Percentiles rank a stretch among this genome's conserved stretches.
These are phyloP conservation scores for Grantiella picta DNA, from an alignment of 2,113 vertebrate species.

Conservation along the genomic window DNA sequence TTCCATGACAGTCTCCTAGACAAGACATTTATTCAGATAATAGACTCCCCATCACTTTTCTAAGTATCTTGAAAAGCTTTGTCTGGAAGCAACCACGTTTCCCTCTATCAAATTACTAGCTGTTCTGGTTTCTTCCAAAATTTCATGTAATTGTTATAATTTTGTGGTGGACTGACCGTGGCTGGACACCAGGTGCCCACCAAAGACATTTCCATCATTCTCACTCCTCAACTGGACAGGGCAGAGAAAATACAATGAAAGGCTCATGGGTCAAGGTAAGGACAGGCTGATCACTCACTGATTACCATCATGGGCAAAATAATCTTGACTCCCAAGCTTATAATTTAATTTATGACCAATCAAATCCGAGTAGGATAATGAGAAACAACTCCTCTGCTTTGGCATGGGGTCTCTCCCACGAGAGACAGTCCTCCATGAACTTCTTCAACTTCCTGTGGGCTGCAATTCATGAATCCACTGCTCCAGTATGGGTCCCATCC, in stretches of 20 bases:
- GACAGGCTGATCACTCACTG: background rate
- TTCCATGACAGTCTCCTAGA: background rate
- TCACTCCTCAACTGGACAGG: background rate
- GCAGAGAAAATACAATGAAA: background rate
- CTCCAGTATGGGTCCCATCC: background rate
- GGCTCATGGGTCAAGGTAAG: background rate
- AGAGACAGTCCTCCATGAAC: background rate
- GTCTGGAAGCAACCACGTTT: background rate
- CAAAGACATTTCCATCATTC: background rate
- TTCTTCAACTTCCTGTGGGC: background rate
- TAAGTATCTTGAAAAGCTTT: background rate
- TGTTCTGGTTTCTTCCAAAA: background rate
- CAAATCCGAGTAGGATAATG: background rate
- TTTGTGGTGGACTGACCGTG: background rate
- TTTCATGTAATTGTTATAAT: background rate
- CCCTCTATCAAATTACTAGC: background rate
- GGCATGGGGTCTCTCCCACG: background rate
- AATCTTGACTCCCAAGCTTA: background rate
- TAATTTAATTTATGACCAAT: background rate
- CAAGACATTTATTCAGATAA: background rate
- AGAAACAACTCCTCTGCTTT: background rate
- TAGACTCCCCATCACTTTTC: background rate
- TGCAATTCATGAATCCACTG: background rate
- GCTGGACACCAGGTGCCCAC: background rate
- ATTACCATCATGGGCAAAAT: background rate